Evolutionary conservation across 2,888 invertebrate species (phyloP), one percentile per base, ranked within the genome.

Genomic region (Epinotia ramella): DNA sequence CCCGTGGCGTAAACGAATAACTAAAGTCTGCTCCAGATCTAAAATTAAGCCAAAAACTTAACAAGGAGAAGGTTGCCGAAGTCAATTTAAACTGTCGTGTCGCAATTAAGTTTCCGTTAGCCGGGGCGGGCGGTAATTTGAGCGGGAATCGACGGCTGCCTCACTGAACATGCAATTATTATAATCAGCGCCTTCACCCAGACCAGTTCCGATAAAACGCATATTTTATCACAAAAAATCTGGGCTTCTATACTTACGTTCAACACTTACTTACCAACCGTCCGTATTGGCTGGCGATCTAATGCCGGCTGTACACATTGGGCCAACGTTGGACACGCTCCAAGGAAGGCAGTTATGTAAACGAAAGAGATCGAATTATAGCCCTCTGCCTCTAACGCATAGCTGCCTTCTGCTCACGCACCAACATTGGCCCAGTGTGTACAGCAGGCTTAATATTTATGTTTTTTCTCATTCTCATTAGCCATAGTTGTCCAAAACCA

Each of bases 101-200:
- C 53, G 63, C 60, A 71, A 71, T 71, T 20, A 53, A 7, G 70
- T 63, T 71, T 13, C 70, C 70, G 62, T 63, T 71, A 71, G 13
- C 6, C 40, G 20, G 53, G 33, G 49, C 49, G 16, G 70, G 33
- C 9, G 63, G 70, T 40, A 71, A 71, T 70, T 70, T 70, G 13
- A 62, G 28, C 49, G n/a, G 62, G 62, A 28, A 70, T 20, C 53
- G 62, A n/a, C 62, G 40, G 28, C 66, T 49, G 67, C 11, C 20
- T 62, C 62, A 49, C 16, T 40, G 64, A 64, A 56, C 20, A 40
- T 24, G 53, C 44, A 72, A 64, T 64, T 72, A 72, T 13, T 56
- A 56, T 72, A 72, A 72, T 18, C 64, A 72, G 20, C 40, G 24
- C 16, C 13, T 20, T 53, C 18, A 18, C 9, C 40, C 33, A 33